These are phyloP conservation scores for Xylocopa sonorina DNA, from an alignment of 1,140 invertebrate species.

Conservation along the genomic window DNA sequence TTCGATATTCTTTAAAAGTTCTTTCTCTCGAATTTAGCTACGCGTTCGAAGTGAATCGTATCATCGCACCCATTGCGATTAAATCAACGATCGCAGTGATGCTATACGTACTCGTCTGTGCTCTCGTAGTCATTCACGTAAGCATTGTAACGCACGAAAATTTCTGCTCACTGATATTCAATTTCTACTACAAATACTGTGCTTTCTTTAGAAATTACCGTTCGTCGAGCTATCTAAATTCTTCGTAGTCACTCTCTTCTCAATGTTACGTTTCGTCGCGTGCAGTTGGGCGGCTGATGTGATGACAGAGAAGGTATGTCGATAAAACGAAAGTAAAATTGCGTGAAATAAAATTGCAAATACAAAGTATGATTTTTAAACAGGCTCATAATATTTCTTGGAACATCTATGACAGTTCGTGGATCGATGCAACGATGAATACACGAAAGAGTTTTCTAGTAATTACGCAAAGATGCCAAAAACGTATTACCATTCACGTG, in stretches of 20 bases:
- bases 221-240: slow-evolving; percentile 29
- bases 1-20: not conserved
- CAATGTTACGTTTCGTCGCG: slow-evolving; percentile 10
- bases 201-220: slow-evolving; percentile 5
- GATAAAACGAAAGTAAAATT: too few species aligned
- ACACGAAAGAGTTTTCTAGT: slow-evolving; percentile 26
- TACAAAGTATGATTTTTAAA: too few species aligned
- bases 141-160: too few species aligned
- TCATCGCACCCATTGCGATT: too few species aligned
- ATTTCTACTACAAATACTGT: too few species aligned
- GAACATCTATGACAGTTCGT: slow-evolving; percentile 45
- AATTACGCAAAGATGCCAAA: slow-evolving; percentile 54
- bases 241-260: slow-evolving; percentile 6
- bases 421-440: slow-evolving; percentile 19
- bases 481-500: slow-evolving; percentile 31
- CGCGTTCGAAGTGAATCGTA: not conserved
- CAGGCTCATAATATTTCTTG: too few species aligned
- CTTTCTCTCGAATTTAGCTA: not conserved
- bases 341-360: too few species aligned
- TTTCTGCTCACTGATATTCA: not conserved
- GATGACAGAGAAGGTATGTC: slow-evolving; percentile 31
- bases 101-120: too few species aligned
- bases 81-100: too few species aligned
- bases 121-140: not conserved
- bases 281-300: slow-evolving; percentile 39